phyloP scores from a whole-genome alignment of 2,797 vertebrate species.

The Hylomyscus alleni region DNA sequence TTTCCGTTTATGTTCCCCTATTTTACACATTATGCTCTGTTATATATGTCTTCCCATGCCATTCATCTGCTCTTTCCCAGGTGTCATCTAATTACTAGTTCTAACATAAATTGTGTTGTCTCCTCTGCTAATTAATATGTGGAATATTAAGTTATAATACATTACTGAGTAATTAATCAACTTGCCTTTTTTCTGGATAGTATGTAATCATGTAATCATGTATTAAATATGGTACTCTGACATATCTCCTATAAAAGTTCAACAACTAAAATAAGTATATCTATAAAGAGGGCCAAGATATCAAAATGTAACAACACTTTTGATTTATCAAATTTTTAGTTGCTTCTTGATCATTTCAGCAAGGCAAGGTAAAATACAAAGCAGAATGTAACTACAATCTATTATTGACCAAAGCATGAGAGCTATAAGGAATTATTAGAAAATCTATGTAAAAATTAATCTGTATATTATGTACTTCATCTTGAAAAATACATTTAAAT shows the following conservation, averaged over 20 bases:
- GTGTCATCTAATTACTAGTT: too few species aligned
- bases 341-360: not conserved
- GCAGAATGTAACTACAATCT: not conserved
- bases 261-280: not conserved
- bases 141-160: too few species aligned
- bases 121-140: too few species aligned
- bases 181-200: too few species aligned
- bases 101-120: too few species aligned
- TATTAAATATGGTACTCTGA: not conserved
- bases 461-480: not conserved
- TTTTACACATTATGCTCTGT: too few species aligned
- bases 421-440: not conserved
- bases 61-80: too few species aligned
- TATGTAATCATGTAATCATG: not conserved
- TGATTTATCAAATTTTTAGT: not conserved
- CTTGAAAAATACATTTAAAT: not conserved
- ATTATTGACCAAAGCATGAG: not conserved
- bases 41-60: too few species aligned
- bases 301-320: not conserved
- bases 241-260: fast-evolving
- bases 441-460: not conserved
- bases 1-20: too few species aligned
- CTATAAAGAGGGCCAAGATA: fast-evolving
- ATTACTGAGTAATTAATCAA: too few species aligned
- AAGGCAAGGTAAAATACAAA: not conserved